These are phyloP conservation scores for Drosophila cyrtoloma DNA, from an alignment of 2,888 invertebrate genomes.

Conservation along the genomic window DNA sequence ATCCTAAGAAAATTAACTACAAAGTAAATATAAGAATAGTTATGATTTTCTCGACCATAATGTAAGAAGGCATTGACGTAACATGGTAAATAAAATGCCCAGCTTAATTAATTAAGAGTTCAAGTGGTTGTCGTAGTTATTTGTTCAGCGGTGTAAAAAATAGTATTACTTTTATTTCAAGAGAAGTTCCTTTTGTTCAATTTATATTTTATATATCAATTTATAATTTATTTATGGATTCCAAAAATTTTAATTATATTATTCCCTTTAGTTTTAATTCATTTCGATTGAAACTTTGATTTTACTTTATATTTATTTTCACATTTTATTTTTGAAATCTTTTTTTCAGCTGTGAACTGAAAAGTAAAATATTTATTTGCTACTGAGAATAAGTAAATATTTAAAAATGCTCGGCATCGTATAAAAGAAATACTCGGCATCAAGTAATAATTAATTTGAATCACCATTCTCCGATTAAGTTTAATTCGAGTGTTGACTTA, in stretches of 20 bases:
- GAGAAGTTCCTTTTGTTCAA: not conserved
- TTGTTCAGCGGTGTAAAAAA: not conserved
- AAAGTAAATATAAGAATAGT: not conserved
- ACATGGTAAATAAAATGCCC: not conserved
- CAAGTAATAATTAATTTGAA: not conserved
- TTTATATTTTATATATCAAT: not conserved
- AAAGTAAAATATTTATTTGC: not conserved
- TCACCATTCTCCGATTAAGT: not conserved
- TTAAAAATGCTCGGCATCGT: not conserved
- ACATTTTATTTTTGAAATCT: fast-evolving
- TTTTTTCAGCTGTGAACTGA: too few species aligned
- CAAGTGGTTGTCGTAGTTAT: not conserved
- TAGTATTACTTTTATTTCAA: not conserved
- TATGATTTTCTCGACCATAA: not conserved
- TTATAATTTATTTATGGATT: too few species aligned
- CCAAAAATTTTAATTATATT: too few species aligned
- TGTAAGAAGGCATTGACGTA: not conserved
- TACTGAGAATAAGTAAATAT: not conserved
- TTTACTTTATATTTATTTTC: not conserved
- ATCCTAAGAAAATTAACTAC: not conserved
- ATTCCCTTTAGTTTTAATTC: not conserved
- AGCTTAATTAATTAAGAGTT: not conserved
- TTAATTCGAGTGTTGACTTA: not conserved
- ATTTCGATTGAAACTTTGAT: not conserved
- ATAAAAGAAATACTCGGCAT: not conserved